Conservation (phyloP, 2,888 invertebrate genomes). For the Brachyptera putata region DNA sequence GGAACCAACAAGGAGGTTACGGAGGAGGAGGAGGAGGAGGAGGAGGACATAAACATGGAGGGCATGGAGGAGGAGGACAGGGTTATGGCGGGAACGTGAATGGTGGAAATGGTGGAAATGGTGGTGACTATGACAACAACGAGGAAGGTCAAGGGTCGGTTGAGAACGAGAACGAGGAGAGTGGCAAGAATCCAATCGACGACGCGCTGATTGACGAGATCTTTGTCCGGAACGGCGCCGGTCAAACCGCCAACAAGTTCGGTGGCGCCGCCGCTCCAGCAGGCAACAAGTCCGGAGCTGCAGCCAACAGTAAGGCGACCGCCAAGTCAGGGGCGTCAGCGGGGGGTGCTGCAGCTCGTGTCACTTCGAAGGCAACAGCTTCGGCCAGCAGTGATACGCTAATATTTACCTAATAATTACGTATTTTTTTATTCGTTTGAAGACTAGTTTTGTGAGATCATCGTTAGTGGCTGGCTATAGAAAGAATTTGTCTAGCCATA, state of each 20-base stretch:
- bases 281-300: background rate
- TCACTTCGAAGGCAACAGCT: background rate
- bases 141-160: background rate
- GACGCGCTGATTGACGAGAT: constrained; percentile 7
- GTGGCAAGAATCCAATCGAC: background rate
- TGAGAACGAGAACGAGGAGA: no score
- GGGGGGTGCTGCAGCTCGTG: background rate
- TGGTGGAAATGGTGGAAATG: background rate
- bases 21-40: background rate
- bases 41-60: no score
- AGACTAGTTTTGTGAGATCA: no score
- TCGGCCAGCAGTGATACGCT: background rate
- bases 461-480: no score
- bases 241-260: background rate
- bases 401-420: no score
- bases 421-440: no score
- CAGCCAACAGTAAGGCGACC: background rate
- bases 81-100: background rate
- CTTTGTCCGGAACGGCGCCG: background rate
- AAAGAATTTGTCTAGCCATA: no score
- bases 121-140: background rate
- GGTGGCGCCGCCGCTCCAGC: background rate
- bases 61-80: no score
- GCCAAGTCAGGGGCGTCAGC: background rate
- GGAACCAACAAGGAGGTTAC: background rate